Evolutionary conservation across 2,888 invertebrate species (phyloP).

Genomic region (Xylocampa areola): DNA sequence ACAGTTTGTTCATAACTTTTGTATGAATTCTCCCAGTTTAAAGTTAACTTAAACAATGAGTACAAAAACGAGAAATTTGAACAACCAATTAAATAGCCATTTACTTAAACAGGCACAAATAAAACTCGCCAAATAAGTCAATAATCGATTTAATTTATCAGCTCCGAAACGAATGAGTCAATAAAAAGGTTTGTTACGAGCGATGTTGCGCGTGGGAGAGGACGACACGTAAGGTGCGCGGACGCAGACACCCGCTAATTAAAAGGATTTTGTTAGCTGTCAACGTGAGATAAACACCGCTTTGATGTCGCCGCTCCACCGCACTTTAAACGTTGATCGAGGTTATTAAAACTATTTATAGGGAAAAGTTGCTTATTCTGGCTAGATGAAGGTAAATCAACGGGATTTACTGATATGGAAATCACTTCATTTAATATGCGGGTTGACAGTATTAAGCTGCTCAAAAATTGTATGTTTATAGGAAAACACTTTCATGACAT

Average conservation of each 20-base stretch:
- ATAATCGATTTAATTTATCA: constrained; percentile 55
- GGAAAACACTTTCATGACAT: constrained; percentile 8
- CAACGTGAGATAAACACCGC: constrained; percentile 81
- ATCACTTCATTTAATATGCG: constrained; percentile 41
- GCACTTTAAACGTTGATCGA: constrained; percentile 58
- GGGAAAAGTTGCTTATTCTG: constrained; percentile 53
- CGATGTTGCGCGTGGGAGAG: constrained; percentile 70
- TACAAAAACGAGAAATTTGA: constrained; percentile 15
- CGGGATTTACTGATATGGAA: constrained; percentile 48
- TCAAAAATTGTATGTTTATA: constrained; percentile 21
- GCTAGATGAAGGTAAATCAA: constrained; percentile 47
- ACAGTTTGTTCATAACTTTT: constrained; percentile 29
- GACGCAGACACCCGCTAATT: constrained; percentile 79
- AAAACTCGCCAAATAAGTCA: constrained; percentile 41
- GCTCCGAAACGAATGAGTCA: constrained; percentile 61
- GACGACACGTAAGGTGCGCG: constrained; percentile 61
- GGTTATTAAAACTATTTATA: constrained; percentile 62
- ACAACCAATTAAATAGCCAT: constrained; percentile 38
- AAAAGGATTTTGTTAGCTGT: constrained; percentile 89
- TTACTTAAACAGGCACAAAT: constrained; percentile 35
- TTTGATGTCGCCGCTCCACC: constrained; percentile 78
- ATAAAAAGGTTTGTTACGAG: constrained; percentile 64
- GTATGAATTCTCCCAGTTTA: constrained; percentile 36
- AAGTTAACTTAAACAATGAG: constrained; percentile 22
- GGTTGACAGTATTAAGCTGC: constrained; percentile 31